A percentile compares a stretch with the other conserved stretches of the same genome.
phyloP scores from a whole-genome alignment of 2,113 vertebrate genomes.

The Ginglymostoma cirratum region DNA sequence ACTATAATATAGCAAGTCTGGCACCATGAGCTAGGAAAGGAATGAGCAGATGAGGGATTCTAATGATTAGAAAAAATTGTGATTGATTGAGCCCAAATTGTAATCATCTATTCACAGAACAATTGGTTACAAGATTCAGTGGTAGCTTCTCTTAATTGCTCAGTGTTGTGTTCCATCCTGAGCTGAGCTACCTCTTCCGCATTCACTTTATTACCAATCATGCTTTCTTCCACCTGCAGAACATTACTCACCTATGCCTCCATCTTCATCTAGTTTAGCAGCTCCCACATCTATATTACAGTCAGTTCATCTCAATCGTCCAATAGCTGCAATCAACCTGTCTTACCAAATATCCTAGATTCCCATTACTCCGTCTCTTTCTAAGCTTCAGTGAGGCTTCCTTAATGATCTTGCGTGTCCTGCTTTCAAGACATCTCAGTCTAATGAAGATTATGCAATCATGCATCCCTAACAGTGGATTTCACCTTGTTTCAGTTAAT shows the following conservation, averaged over 20 bases:
- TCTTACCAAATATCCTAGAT: background rate
- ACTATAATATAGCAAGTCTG: slow-evolving; percentile 33
- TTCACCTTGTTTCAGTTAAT: background rate
- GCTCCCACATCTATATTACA: background rate
- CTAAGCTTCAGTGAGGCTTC: background rate
- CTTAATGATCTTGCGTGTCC: background rate
- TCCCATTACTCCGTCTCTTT: background rate
- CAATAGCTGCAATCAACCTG: background rate
- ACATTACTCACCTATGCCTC: background rate
- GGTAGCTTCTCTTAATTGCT: background rate
- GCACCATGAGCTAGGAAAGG: slow-evolving; percentile 3
- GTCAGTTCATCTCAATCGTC: background rate
- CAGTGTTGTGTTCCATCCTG: background rate
- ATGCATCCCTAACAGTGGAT: background rate
- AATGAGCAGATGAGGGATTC: slow-evolving; percentile 16
- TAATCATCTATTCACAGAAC: slow-evolving; percentile 31
- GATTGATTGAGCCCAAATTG: slow-evolving; percentile 33
- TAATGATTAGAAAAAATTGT: slow-evolving; percentile 31
- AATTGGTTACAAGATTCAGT: slow-evolving; percentile 5
- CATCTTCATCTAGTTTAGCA: background rate
- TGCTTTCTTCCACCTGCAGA: background rate
- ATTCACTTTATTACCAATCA: background rate
- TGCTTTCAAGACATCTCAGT: background rate
- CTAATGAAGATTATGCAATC: background rate
- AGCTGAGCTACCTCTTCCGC: background rate